Conservation (phyloP, 2,888 invertebrate species). For the Diaprepes abbreviatus region DNA sequence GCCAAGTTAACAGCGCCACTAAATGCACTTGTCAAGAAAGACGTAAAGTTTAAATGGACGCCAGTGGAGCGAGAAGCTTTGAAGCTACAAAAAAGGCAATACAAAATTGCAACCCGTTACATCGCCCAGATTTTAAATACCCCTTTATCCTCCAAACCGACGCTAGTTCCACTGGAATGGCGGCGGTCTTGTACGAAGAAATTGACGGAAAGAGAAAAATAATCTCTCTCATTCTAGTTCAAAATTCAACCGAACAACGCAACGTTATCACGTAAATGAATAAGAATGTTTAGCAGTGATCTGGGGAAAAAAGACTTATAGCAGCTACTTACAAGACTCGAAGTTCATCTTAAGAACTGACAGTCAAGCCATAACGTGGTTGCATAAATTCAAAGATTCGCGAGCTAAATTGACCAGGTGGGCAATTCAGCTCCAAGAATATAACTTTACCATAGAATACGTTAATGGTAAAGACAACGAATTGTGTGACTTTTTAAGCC, state of each 20-base stretch:
- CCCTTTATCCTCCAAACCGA: slow-evolving; percentile 23
- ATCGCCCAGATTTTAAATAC: neutral
- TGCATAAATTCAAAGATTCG: slow-evolving; percentile 8
- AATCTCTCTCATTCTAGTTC: no score
- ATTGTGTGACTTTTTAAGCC: slow-evolving; percentile 2
- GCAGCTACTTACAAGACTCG: no score
- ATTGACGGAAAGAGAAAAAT: neutral
- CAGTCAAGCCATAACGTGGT: neutral
- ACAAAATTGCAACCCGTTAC: neutral
- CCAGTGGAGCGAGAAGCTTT: neutral
- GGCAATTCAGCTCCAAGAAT: neutral
- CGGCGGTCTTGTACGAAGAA: slow-evolving; percentile 7
- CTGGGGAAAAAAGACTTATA: no score
- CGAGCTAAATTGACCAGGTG: slow-evolving; percentile 6
- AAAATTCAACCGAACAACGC: no score
- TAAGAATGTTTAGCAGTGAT: no score
- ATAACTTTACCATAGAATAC: neutral
- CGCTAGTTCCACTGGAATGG: slow-evolving; percentile 19
- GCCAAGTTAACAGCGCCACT: neutral
- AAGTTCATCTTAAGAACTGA: neutral
- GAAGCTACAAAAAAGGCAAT: neutral
- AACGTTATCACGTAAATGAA: no score
- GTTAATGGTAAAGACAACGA: neutral
- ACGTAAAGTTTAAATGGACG: slow-evolving; percentile 13
- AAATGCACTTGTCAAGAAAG: neutral